Evolutionary conservation across 2,888 invertebrate species (phyloP), one percentile per base, ranked within the genome.

Genomic region (Diploptera punctata): DNA sequence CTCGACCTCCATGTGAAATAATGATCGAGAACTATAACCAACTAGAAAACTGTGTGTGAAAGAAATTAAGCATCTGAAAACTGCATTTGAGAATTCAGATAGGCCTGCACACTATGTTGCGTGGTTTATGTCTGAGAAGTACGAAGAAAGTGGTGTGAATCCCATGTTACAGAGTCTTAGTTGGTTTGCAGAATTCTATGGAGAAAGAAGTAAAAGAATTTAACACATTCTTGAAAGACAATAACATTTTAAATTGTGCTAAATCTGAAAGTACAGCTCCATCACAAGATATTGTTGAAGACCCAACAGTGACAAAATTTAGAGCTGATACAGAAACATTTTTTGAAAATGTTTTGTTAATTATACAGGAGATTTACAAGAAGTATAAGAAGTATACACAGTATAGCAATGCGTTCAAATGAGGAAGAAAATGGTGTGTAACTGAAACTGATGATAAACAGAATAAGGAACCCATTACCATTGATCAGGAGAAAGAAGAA

Each of bases 361-460:
- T 85, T 0, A 81, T 91, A 72, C 90, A 91, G 79, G 86, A 85
- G 76, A 82, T 89, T 26, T 87, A 86, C 75, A 89, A 90, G 78
- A 84, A 85, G 73, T 83, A n/a, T n/a, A n/a, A n/a, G n/a, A n/a
- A n/a, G 73, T 83, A 84, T 78, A 77, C 79, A n/a, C 74, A 75
- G 49, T 74, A 21, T 78, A 82, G n/a, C 5, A 77, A 76, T 72
- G 79, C 75, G 49, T n/a, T 81, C 81, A 52, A 82, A 79, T 62
- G 76, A 79, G 9, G 84, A 85, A 71, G 18, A 24, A 31, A 5
- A 13, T 61, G 18, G n/a, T n/a, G 33, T 18, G 9, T 3, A n/a
- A 33, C 1, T 1, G 31, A 19, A 5, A 26, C 13, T 57, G 57
- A 9, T n/a, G n/a, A n/a, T n/a, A n/a, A n/a, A n/a, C n/a, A n/a